Conservation (phyloP, 2,888 invertebrate species). For the Eristalis intricaria region DNA sequence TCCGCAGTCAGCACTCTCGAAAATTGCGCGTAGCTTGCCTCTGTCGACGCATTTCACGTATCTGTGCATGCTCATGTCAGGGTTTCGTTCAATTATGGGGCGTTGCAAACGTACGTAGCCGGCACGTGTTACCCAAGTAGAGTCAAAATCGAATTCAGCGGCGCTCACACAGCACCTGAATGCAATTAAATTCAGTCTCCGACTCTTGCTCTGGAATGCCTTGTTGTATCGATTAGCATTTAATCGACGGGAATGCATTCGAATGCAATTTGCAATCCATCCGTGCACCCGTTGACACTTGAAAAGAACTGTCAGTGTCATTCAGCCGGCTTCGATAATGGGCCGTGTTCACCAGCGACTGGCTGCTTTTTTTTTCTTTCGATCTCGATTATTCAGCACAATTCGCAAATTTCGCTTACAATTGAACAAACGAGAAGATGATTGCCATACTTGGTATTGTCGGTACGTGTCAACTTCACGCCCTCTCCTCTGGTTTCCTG, state of each 20-base stretch:
- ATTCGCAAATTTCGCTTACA: background rate
- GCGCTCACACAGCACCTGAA: background rate
- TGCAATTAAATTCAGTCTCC: background rate
- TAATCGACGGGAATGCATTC: background rate
- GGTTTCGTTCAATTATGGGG: background rate
- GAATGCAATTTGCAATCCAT: background rate
- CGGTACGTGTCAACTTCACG: background rate
- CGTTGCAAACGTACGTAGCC: background rate
- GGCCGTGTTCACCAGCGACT: conserved; percentile 3
- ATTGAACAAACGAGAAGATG: background rate
- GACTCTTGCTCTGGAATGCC: background rate
- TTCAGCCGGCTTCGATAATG: conserved; percentile 6
- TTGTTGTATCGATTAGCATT: background rate
- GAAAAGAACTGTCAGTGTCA: conserved; percentile 7
- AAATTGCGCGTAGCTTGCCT: background rate
- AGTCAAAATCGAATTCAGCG: background rate
- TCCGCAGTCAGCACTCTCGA: background rate
- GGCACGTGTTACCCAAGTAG: background rate
- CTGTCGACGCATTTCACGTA: background rate
- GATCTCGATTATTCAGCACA: conserved; percentile 29
- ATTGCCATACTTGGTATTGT: background rate
- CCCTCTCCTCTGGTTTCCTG: no score
- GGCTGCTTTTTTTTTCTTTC: background rate
- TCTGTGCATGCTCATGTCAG: background rate
- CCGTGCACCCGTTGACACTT: background rate